Percentiles rank a stretch among this genome's conserved stretches.
Evolutionary conservation across 2,888 invertebrate species (phyloP).

Genomic region (Patella ulyssiponensis): DNA sequence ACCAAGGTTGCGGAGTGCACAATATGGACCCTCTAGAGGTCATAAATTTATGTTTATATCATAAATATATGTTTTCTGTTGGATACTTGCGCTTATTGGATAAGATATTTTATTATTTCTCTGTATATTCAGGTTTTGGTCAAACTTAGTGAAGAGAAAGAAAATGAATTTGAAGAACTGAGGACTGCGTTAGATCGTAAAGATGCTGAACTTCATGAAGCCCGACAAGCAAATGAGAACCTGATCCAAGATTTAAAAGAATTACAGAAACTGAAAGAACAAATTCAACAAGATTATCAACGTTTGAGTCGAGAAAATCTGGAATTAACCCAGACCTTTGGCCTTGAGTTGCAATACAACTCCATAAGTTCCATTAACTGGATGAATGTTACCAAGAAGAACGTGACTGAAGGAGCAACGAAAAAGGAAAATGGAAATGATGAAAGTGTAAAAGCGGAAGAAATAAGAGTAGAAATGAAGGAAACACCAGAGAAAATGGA

Average conservation of each 20-base stretch:
- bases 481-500: constrained; percentile 19
- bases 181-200: constrained; percentile 34
- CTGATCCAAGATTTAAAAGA: constrained; percentile 54
- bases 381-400: background rate
- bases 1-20: no score
- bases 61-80: no score
- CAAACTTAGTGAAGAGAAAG: constrained; percentile 31
- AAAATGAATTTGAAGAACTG: constrained; percentile 33
- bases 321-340: constrained; percentile 46
- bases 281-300: constrained; percentile 52
- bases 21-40: no score
- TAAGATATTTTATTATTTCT: no score
- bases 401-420: constrained; percentile 30
- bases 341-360: background rate
- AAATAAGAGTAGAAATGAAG: constrained; percentile 22
- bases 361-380: background rate
- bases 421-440: constrained; percentile 18
- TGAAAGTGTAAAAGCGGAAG: constrained; percentile 20
- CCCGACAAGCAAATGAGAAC: constrained; percentile 51
- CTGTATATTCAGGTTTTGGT: constrained; percentile 37
- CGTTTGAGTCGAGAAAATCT: constrained; percentile 51
- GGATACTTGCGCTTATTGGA: no score
- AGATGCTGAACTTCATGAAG: constrained; percentile 39
- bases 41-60: no score
- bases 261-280: constrained; percentile 48